Base-by-base conservation (phyloP, 2,797 vertebrate genomes). In the Notolabrus celidotus region DNA sequence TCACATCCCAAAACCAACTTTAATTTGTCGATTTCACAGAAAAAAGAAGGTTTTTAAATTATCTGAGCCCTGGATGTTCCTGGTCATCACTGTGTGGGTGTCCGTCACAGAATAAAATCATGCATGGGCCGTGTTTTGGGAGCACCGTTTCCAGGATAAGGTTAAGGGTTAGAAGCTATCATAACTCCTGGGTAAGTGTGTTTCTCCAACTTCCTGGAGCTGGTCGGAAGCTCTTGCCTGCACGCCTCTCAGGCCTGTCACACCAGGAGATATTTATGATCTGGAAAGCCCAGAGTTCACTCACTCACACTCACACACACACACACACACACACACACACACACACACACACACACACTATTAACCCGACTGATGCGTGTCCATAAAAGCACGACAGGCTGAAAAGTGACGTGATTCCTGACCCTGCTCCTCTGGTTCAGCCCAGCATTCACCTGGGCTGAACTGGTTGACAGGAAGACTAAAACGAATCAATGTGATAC, bases 191-290 rank as follows among this genome's bases (percentile, higher is more conserved):
- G 38, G 10, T 76, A 67, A 86, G 79, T 71, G 79, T 71, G 76
- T 83, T 77, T 86, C 66, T 90, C 60, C 80, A 72, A 86, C 82
- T 93, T 94, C 89, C 92, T 91, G 88, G 59, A 75, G 80, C 71
- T 67, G 70, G 64, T 87, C 86, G 88, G 90, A 92, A 90, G 87
- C 80, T 83, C 81, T 85, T 86, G 73, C 86, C 82, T 75, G 46
- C 80, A 22, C 36, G 61, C 65, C 73, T 81, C 85, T 91, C 66
- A 66, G 61, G 71, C 60, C 38, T 82, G 84, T 88, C 86, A 81
- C 77, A 38, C 53, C 77, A 70, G 77, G 49, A 55, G 67, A 89
- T 86, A 93, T 93, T 92, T 90, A 93, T 88, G 84, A 71, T 45
- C 68, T 51, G 61, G 49, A 74, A 64, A 79, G 53, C 70, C 42